Evolutionary conservation across 1,140 invertebrate genomes (phyloP), one percentile per base, ranked within the genome.

Genomic region (Listronotus oregonensis): DNA sequence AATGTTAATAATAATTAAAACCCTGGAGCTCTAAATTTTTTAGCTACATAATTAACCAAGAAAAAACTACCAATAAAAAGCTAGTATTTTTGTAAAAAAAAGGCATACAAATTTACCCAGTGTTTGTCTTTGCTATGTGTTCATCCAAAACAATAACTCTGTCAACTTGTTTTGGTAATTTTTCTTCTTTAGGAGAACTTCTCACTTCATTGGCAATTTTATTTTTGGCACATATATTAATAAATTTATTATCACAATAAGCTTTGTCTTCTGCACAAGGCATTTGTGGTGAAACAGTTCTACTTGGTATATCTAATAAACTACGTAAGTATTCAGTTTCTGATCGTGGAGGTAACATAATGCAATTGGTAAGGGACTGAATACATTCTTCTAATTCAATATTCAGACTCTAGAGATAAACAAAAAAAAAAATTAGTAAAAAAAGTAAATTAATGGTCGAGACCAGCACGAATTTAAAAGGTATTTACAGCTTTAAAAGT

Each of bases 61-160:
- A n/a, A n/a, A n/a, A n/a, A n/a, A n/a, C n/a, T n/a, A n/a, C n/a
- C n/a, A n/a, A n/a, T n/a, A n/a, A n/a, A n/a, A n/a, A n/a, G n/a
- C n/a, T n/a, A n/a, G n/a, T n/a, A n/a, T 27, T 3, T 27, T 5
- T 27, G 21, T 27, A 27, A 37, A 37, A n/a, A n/a, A 37, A 8
- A 4, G 8, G 1, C 8, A 37, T 37, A 37, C 2, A 12, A 39
- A 1, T 39, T 47, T 61, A 51, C 59, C 39, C 40, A 51, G 39
- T 40, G 51, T 52, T 61, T 27, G 47, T 31, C 21, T 14, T 32
- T 31, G 51, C 59, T 40, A 42, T 51, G 39, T 37, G 4, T n/a
- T 52, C 59, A 42, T 52, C 59, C n/a, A 61, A 52, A 11, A 61
- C 59, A 31, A 61, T 51, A 51, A 61, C 59, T 52, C 18, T 21